These are phyloP conservation scores for Clivina fossor DNA, from an alignment of 2,888 invertebrate genomes.

Conservation along the genomic window DNA sequence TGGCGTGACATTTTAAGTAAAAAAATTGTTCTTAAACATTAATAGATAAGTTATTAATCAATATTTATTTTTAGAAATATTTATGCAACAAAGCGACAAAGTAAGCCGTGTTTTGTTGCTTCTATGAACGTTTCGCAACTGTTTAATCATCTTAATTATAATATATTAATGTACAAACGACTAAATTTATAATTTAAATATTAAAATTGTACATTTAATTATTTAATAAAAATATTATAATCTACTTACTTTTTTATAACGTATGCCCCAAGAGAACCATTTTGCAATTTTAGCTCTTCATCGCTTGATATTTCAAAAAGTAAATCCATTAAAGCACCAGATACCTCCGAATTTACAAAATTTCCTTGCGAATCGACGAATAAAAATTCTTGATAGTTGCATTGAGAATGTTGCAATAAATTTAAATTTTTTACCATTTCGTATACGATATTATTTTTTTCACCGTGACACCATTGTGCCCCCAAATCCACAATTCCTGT, in stretches of 20 bases:
- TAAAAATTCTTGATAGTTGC: conserved; percentile 4
- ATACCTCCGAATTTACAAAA: conserved; percentile 7
- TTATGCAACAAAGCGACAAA: conserved; percentile 8
- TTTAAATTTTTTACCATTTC: conserved; percentile 47
- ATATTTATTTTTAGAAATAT: not conserved
- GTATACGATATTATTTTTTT: conserved; percentile 50
- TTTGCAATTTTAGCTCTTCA: conserved; percentile 10
- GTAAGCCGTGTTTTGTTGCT: not conserved
- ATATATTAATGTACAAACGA: not conserved
- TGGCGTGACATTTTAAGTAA: too few relatives aligned
- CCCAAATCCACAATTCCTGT: conserved; percentile 46
- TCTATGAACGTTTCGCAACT: not conserved
- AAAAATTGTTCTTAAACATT: too few relatives aligned
- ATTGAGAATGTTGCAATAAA: conserved; percentile 51
- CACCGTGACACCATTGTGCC: conserved; percentile 53
- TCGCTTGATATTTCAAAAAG: conserved; percentile 3
- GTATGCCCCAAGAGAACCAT: conserved; percentile 23
- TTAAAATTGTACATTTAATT: not conserved
- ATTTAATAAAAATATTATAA: not conserved
- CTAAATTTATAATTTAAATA: not conserved
- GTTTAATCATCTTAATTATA: not conserved
- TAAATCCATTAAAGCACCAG: conserved; percentile 1
- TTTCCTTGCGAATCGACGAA: conserved; percentile 23
- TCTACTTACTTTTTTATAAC: conserved; percentile 16
- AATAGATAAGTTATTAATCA: too few relatives aligned